Percentiles rank a stretch among this genome's conserved stretches.
Conservation (phyloP, 2,888 invertebrate species). For the Gibbula magus region DNA sequence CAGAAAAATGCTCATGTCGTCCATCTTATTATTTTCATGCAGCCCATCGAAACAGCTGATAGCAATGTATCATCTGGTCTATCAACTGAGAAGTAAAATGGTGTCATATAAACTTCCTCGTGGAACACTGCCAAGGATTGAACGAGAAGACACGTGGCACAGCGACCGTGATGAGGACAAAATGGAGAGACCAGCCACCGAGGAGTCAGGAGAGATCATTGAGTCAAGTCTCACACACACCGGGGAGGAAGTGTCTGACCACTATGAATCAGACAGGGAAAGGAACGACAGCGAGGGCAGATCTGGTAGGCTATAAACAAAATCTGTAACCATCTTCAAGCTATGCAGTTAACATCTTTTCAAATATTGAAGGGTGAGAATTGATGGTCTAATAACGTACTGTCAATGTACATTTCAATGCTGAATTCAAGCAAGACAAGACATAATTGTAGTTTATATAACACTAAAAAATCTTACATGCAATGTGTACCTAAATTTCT, state of each 20-base stretch:
- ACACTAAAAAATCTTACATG: too few relatives aligned
- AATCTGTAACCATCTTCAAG: too few relatives aligned
- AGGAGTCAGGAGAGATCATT: background rate
- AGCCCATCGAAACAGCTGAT: conserved; percentile 52
- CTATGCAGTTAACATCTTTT: too few relatives aligned
- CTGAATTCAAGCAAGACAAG: too few relatives aligned
- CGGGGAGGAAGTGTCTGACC: conserved; percentile 22
- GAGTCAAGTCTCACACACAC: background rate
- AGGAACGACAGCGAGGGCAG: conserved; percentile 36
- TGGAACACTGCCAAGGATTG: background rate
- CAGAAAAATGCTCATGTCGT: background rate
- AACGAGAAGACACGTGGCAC: conserved; percentile 6
- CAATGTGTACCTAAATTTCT: too few relatives aligned
- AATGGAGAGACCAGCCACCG: background rate
- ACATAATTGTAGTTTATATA: too few relatives aligned
- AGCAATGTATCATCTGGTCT: conserved; percentile 61
- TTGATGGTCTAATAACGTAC: conserved; percentile 9
- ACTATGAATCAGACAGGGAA: conserved; percentile 28
- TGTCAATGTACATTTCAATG: too few relatives aligned
- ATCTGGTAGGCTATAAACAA: conserved; percentile 24
- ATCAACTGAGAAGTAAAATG: conserved; percentile 59
- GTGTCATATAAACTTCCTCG: conserved; percentile 44
- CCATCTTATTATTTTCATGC: conserved; percentile 42
- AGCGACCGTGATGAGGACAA: conserved; percentile 24
- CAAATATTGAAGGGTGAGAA: too few relatives aligned